Evolutionary conservation across 2,113 vertebrate genomes (phyloP), one percentile per base, ranked within the genome.

Genomic region (Oostethus manadensis): DNA sequence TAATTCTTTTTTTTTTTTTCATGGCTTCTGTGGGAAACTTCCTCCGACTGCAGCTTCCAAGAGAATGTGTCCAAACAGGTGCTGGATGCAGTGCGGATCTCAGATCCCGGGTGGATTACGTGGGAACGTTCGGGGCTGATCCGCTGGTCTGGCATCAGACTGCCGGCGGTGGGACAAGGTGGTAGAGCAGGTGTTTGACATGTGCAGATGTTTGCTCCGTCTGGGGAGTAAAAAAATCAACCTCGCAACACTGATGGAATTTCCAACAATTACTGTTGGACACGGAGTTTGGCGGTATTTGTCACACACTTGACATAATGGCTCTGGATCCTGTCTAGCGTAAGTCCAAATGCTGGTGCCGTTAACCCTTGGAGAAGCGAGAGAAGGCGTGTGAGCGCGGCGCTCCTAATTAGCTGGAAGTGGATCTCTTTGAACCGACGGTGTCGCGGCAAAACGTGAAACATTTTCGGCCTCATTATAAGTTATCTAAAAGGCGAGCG

Each of bases 401-500:
- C 62, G 76, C 72, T 83, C 83, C 81, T 88, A 89, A 89, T 89
- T 84, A 86, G 86, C 73, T 81, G 85, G 79, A 83, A 84, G 85
- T 81, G 64, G 86, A 76, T 76, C 79, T 84, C 80, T 85, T 87
- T 85, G 78, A 89, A 86, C 67, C 77, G 56, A 83, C 77, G 76
- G 78, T 85, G 81, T 86, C 73, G 80, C 79, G 84, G 80, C 74
- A 70, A 88, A 88, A 84, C 80, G 87, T 80, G 81, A 82, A 83
- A 87, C 83, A 86, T 86, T 84, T 86, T 81, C 66, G 71, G 73
- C 78, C 86, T 88, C 86, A 87, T 89, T 86, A 88, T 86, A 85
- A 84, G 79, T 84, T 84, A 84, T 87, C 85, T 87, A 87, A 85
- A 85, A 87, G 82, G 84, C 78, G 60, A 83, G 66, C 83, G 77